Evolutionary conservation across 2,888 invertebrate species (phyloP), one percentile per base, ranked within the genome.

Genomic region (Caenorhabditis doughertyi): DNA sequence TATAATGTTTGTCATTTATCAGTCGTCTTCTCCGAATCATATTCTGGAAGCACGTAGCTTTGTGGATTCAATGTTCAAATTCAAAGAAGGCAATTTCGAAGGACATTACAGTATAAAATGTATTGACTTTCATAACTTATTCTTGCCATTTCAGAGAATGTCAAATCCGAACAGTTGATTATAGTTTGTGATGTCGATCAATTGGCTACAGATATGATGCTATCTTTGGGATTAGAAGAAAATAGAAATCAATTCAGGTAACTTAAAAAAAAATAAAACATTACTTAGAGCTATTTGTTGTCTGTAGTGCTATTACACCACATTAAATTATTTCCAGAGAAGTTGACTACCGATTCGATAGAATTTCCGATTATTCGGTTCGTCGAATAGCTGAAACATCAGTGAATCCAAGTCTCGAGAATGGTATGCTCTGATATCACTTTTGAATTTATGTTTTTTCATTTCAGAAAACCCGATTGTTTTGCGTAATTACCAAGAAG

Each of bases 401-500:
- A 5, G 21, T 58, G 16, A 35, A 58, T 39, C 39, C 67, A 9
- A 44, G 67, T 60, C 18, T 39, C n/a, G 27, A 51, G 32, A 35
- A 18, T 8, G 49, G 51, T 23, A 25, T 23, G 18, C 18, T 32
- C 29, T 23, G 18, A 42, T 18, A n/a, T 27, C 8, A 62, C 7
- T 27, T n/a, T 13, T 32, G 8, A 18, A 18, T 32, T 32, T 21
- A 32, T 18, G 8, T 35, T 9, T 11, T 8, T 21, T 3, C 9
- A 2, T 47, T 60, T n/a, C 65, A 84, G 85, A 84, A 58, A 60
- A 23, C 0, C 83, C 83, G 5, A 60, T 89, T 18, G 35, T 55
- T 49, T 73, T 89, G 13, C 83, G 89, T 16, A 53, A 74, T 2
- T 89, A 89, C 55, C 89, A 89, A 70, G 58, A 79, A 42, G 89